phyloP scores from a whole-genome alignment of 2,888 invertebrate species.

The Cosmorhoe ocellata region DNA sequence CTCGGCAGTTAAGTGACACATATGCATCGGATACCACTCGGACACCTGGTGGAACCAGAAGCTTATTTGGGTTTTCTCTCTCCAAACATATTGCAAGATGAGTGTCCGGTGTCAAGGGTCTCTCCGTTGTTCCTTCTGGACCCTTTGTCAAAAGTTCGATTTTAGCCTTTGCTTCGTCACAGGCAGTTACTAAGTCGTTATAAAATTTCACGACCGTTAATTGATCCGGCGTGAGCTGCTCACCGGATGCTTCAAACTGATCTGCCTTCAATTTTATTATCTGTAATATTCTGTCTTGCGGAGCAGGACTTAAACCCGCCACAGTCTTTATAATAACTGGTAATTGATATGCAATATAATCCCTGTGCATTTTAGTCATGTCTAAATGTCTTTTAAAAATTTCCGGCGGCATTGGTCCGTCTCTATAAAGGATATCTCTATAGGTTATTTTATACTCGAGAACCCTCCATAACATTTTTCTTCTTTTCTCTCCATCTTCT shows the following conservation, averaged over 20 bases:
- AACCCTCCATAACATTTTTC: background rate
- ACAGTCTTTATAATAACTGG: background rate
- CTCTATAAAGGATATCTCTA: background rate
- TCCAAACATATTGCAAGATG: no score
- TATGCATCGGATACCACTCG: background rate
- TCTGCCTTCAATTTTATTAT: background rate
- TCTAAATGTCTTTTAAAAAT: background rate
- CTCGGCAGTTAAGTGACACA: background rate
- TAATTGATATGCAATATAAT: background rate
- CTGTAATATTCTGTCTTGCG: background rate
- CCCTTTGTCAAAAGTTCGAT: no score
- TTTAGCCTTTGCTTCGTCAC: background rate
- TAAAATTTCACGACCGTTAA: conserved; percentile 1
- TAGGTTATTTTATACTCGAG: background rate
- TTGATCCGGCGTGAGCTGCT: background rate
- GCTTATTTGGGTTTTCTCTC: no score
- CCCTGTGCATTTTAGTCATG: background rate
- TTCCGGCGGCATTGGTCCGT: background rate
- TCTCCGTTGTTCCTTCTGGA: no score
- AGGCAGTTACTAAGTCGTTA: background rate
- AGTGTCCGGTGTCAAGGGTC: no score
- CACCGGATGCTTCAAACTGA: background rate
- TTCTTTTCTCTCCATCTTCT: background rate
- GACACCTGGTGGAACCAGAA: background rate
- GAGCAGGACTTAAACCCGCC: background rate